Percentiles rank a stretch among this genome's conserved stretches.
Evolutionary conservation across 2,113 vertebrate species (phyloP).

Genomic region (Odocoileus hemionus): DNA sequence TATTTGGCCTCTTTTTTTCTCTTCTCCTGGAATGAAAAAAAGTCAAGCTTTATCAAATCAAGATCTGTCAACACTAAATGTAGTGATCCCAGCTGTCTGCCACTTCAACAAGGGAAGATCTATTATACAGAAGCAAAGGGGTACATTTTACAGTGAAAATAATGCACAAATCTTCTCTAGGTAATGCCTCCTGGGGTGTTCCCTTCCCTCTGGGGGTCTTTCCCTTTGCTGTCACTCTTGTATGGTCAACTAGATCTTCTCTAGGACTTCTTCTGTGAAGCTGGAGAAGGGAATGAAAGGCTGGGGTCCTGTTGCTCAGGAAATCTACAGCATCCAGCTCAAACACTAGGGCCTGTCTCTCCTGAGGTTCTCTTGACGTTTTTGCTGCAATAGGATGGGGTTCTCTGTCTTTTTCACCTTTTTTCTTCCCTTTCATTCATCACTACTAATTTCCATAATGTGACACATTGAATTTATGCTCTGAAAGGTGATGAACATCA

Average conservation of each 20-base stretch:
- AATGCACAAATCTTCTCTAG: neutral
- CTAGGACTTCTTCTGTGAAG: neutral
- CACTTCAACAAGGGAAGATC: neutral
- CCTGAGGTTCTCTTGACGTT: neutral
- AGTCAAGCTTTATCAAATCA: neutral
- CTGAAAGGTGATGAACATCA: neutral
- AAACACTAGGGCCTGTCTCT: rapidly evolving
- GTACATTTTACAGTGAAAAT: neutral
- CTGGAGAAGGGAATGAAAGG: neutral
- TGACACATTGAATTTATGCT: neutral
- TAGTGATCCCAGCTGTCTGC: neutral
- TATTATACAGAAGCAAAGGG: neutral
- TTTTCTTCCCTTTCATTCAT: neutral
- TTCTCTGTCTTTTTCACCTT: neutral
- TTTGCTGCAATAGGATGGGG: neutral
- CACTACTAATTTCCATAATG: neutral
- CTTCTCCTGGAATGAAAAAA: conserved; percentile 10
- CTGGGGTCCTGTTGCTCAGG: neutral
- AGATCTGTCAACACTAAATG: neutral
- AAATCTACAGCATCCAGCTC: neutral
- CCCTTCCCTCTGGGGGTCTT: neutral
- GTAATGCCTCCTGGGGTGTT: neutral
- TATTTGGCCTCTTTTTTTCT: neutral
- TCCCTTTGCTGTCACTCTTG: neutral
- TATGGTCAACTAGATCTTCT: neutral